phyloP scores from a whole-genome alignment of 2,797 vertebrate genomes.

The Sylvilagus floridanus region DNA sequence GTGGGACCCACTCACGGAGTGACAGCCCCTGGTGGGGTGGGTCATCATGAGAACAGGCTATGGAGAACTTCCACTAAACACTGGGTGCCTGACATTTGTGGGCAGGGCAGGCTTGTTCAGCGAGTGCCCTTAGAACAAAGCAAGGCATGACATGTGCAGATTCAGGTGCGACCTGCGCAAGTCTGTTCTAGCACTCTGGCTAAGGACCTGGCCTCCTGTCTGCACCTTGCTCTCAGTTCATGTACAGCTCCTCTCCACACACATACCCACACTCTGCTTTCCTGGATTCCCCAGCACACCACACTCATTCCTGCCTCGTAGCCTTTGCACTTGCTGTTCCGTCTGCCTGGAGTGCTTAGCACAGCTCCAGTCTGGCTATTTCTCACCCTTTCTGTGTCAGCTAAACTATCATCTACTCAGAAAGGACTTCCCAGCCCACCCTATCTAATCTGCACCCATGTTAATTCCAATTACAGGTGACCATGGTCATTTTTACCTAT shows the following conservation, averaged over 20 bases:
- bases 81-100: background rate
- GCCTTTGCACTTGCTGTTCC: too few species aligned
- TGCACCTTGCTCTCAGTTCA: too few species aligned
- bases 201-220: background rate
- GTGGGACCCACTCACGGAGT: background rate
- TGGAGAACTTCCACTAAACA: background rate
- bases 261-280: background rate
- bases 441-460: background rate
- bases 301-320: too few species aligned
- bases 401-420: background rate
- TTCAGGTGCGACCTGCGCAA: background rate
- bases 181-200: background rate
- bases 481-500: background rate
- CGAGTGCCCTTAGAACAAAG: background rate
- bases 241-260: fast-evolving
- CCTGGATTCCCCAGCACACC: background rate
- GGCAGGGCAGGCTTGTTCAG: background rate
- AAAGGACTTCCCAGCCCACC: background rate
- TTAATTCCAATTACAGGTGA: conserved; percentile 6
- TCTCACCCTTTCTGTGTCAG: background rate
- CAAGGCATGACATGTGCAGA: background rate
- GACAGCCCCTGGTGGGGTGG: background rate
- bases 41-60: background rate
- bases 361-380: background rate
- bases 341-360: background rate